These are phyloP conservation scores for Phenacoccus solenopsis DNA, from an alignment of 1,140 invertebrate genomes.

Conservation along the genomic window DNA sequence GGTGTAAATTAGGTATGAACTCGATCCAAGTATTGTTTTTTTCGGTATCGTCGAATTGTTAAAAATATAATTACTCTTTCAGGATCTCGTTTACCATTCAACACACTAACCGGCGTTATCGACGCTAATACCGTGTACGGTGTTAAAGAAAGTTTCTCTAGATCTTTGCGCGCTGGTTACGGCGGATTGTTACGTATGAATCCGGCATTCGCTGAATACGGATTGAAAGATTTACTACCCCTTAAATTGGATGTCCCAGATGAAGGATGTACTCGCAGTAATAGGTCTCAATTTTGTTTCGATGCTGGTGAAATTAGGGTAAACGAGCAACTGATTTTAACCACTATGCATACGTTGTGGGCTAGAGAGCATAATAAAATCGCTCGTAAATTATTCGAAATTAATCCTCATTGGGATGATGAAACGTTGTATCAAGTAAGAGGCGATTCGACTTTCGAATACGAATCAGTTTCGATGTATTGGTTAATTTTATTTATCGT, in stretches of 20 bases:
- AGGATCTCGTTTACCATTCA: conserved; percentile 66
- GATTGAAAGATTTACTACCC: conserved; percentile 75
- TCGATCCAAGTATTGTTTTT: neutral
- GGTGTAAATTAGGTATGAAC: conserved; percentile 58
- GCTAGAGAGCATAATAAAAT: conserved; percentile 77
- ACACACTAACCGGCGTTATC: conserved; percentile 66
- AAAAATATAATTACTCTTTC: conserved; percentile 14
- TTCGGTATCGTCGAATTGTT: neutral
- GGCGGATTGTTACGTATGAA: conserved; percentile 72
- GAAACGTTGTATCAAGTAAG: conserved; percentile 68
- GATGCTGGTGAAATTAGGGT: conserved; percentile 52
- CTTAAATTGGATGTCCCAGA: conserved; percentile 79
- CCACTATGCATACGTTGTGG: conserved; percentile 37
- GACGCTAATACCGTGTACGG: conserved; percentile 78
- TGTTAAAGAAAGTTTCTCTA: conserved; percentile 58
- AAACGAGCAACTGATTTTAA: conserved; percentile 43
- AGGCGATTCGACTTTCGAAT: conserved; percentile 31
- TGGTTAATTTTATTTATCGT: too few relatives aligned
- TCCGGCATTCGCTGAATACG: conserved; percentile 73
- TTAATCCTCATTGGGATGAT: conserved; percentile 83
- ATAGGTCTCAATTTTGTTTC: conserved; percentile 79
- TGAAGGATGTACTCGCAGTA: conserved; percentile 78
- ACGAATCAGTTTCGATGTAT: conserved; percentile 48
- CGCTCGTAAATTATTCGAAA: conserved; percentile 48
- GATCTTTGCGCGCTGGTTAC: conserved; percentile 52